phyloP scores from a whole-genome alignment of 2,888 invertebrate genomes.

The Microchrysa polita region DNA sequence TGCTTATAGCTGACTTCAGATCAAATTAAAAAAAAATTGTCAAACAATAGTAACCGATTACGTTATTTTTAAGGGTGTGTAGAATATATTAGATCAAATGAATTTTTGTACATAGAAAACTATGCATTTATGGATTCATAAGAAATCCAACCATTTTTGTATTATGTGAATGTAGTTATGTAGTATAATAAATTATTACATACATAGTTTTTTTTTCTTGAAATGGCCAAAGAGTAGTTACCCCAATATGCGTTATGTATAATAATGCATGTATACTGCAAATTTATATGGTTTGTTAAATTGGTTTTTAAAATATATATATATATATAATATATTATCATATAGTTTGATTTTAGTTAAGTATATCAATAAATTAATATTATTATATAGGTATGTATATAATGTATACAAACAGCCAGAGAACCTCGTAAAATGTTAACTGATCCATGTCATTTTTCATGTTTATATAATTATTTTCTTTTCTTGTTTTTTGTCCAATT shows the following conservation, averaged over 20 bases:
- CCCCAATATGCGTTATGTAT: neutral
- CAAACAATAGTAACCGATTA: too few relatives aligned
- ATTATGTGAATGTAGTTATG: too few relatives aligned
- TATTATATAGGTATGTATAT: constrained; percentile 4
- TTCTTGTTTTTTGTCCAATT: too few relatives aligned
- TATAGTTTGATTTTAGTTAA: constrained; percentile 37
- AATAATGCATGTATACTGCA: constrained; percentile 20
- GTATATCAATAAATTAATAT: constrained; percentile 33
- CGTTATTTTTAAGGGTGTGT: too few relatives aligned
- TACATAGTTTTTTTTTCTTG: neutral
- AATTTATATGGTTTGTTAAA: constrained; percentile 21
- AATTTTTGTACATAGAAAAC: too few relatives aligned
- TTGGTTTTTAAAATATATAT: constrained; percentile 16
- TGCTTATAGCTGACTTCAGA: too few relatives aligned
- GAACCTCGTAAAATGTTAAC: constrained; percentile 54
- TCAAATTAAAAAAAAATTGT: too few relatives aligned
- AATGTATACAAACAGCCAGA: constrained; percentile 51
- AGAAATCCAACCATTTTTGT: too few relatives aligned
- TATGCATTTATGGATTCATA: too few relatives aligned
- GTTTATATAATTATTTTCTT: too few relatives aligned
- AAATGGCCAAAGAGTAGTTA: neutral
- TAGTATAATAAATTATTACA: neutral
- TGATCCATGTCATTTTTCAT: constrained; percentile 49
- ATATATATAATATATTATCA: constrained; percentile 25
- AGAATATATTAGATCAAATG: too few relatives aligned